These are phyloP conservation scores for Struthidea cinerea DNA, from an alignment of 2,113 vertebrate genomes.

Conservation along the genomic window DNA sequence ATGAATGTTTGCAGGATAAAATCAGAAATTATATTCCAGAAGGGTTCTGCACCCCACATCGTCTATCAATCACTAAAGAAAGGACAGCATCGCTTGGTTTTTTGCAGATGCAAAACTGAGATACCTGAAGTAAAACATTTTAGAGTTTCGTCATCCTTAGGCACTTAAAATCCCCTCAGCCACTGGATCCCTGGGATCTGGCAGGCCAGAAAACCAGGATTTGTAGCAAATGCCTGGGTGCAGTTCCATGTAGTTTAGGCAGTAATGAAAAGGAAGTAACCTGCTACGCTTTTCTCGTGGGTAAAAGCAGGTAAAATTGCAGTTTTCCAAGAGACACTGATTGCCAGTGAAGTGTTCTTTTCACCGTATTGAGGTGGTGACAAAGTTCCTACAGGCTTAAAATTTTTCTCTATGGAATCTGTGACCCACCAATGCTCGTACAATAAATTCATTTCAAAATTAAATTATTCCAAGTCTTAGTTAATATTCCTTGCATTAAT, in stretches of 20 bases:
- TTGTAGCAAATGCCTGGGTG: background rate
- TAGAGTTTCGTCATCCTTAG: background rate
- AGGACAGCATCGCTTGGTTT: rapidly evolving
- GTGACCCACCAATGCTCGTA: background rate
- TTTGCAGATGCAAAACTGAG: background rate
- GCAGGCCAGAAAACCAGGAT: background rate
- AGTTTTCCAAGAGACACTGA: background rate
- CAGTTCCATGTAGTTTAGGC: background rate
- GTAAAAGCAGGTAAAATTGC: background rate
- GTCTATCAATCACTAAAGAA: background rate
- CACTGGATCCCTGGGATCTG: background rate
- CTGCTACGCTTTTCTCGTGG: background rate
- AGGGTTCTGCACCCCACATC: background rate
- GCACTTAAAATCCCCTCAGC: background rate
- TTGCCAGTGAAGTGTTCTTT: rapidly evolving
- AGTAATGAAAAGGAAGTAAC: background rate
- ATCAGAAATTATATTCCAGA: background rate
- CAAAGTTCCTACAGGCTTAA: background rate
- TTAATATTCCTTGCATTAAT: background rate
- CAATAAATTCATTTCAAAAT: background rate
- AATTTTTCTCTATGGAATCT: background rate
- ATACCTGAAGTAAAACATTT: background rate
- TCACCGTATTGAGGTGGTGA: background rate
- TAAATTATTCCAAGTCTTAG: background rate
- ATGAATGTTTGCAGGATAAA: background rate